A percentile compares a stretch with the other conserved stretches of the same genome.
Conservation (phyloP, 2,113 vertebrate species). For the Brachyistius frenatus region DNA sequence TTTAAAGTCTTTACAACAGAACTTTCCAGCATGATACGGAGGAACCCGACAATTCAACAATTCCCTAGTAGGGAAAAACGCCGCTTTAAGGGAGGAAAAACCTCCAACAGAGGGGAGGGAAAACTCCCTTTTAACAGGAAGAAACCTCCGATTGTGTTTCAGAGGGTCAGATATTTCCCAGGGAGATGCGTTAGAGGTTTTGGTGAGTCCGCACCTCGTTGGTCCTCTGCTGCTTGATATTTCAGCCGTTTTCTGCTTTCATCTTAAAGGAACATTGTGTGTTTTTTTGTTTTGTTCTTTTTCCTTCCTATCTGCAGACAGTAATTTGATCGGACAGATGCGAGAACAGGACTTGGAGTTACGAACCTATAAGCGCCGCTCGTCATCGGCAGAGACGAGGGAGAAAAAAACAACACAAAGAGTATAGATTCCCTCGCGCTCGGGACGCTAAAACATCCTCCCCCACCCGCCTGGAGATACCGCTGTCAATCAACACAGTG, state of each 20-base stretch:
- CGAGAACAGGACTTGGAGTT: slow-evolving; percentile 5
- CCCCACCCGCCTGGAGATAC: slow-evolving; percentile 45
- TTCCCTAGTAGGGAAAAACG: too few relatives aligned
- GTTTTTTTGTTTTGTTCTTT: too few relatives aligned
- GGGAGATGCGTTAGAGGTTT: neutral
- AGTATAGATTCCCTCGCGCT: slow-evolving; percentile 1
- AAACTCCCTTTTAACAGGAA: too few relatives aligned
- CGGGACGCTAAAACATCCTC: slow-evolving; percentile 20
- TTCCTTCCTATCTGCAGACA: neutral
- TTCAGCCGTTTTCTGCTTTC: slow-evolving; percentile 2
- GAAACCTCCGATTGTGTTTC: neutral
- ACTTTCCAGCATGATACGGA: too few relatives aligned
- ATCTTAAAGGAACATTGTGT: neutral
- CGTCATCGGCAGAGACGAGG: neutral
- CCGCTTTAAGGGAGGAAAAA: too few relatives aligned
- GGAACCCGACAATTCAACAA: too few relatives aligned
- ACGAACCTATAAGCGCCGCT: neutral
- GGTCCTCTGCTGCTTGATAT: slow-evolving; percentile 24
- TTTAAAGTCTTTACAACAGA: too few relatives aligned
- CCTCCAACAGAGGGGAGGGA: too few relatives aligned
- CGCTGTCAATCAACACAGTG: slow-evolving; percentile 68
- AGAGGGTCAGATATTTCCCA: slow-evolving; percentile 1
- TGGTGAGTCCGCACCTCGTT: neutral
- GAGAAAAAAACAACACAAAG: neutral
- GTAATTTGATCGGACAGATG: neutral